Evolutionary conservation across 2,797 vertebrate genomes (phyloP).

Genomic region (Malurus splendens): DNA sequence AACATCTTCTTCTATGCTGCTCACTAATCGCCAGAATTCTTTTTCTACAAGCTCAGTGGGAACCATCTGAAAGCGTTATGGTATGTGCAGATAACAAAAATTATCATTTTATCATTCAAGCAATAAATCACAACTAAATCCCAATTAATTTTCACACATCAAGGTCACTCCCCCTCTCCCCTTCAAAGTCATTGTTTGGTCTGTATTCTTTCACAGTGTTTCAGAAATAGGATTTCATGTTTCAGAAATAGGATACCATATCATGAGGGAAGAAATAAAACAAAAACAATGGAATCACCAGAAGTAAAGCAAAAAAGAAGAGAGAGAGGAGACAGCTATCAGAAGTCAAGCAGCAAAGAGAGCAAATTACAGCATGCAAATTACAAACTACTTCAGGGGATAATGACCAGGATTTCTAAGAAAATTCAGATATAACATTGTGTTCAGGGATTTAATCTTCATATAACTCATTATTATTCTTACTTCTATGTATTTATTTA

Average conservation of each 20-base stretch:
- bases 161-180: background rate
- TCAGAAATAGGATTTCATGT: background rate
- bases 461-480: background rate
- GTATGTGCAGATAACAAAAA: background rate
- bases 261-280: background rate
- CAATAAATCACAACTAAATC: background rate
- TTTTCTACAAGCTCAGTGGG: conserved; percentile 97
- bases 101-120: background rate
- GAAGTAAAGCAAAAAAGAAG: background rate
- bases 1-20: conserved; percentile 97
- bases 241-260: background rate
- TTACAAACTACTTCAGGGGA: background rate
- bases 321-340: background rate
- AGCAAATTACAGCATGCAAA: background rate
- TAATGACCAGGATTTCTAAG: background rate
- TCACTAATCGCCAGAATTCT: conserved; percentile 96
- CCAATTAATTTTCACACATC: background rate
- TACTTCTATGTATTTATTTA: background rate
- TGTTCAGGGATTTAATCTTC: background rate
- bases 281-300: background rate
- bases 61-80: conserved; percentile 84
- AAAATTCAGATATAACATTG: background rate
- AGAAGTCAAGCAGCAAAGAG: background rate
- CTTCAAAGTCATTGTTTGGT: background rate
- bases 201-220: background rate